A percentile compares a stretch with the other conserved stretches of the same genome.
Conservation (phyloP, 2,113 vertebrate genomes). For the Psittacula cyanocephala region DNA sequence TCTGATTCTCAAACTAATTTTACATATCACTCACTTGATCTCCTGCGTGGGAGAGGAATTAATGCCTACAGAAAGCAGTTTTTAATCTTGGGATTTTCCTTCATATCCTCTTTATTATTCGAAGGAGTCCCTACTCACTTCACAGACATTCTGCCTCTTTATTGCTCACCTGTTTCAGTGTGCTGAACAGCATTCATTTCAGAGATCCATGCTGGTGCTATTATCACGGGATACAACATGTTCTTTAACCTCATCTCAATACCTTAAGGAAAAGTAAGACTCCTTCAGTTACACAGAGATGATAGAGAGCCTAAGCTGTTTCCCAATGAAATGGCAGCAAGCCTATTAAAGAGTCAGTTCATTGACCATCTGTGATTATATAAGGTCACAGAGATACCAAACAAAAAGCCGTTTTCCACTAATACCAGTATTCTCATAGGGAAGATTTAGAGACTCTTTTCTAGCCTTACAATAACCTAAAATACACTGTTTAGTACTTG, state of each 20-base stretch:
- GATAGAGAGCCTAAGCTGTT: background rate
- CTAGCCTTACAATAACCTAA: background rate
- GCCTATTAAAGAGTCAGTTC: background rate
- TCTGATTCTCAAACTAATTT: background rate
- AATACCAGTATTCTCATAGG: background rate
- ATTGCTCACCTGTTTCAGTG: constrained; percentile 80
- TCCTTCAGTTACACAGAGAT: background rate
- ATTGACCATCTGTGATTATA: background rate
- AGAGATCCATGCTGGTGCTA: constrained; percentile 86
- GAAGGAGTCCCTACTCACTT: background rate
- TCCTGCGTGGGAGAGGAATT: background rate
- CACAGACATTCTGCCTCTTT: background rate
- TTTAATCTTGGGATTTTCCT: background rate
- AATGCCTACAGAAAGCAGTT: background rate
- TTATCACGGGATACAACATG: constrained; percentile 86
- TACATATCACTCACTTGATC: background rate
- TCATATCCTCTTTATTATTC: background rate
- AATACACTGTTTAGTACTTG: background rate
- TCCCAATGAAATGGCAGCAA: background rate
- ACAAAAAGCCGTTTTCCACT: background rate
- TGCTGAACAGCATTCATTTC: constrained; percentile 83
- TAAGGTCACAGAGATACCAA: background rate
- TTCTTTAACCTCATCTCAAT: constrained; percentile 96
- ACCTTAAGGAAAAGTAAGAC: constrained; percentile 68
- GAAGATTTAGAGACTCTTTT: background rate